Evolutionary conservation across 2,797 vertebrate species (phyloP).

Genomic region (Gobionotothen gibberifrons): DNA sequence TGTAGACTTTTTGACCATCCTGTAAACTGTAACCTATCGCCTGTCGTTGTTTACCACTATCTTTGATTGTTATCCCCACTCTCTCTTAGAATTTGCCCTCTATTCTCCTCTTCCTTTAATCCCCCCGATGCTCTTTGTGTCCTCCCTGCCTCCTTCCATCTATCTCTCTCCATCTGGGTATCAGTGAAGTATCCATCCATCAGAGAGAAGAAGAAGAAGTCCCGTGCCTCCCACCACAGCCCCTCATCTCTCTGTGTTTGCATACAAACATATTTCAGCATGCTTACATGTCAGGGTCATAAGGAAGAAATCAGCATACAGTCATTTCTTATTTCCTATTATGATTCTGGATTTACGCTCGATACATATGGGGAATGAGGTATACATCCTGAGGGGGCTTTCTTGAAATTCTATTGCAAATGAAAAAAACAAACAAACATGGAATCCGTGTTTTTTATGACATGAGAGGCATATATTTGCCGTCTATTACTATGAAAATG

Average conservation of each 20-base stretch:
- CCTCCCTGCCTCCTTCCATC: slow-evolving; percentile 30
- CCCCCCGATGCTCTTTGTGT: slow-evolving; percentile 25
- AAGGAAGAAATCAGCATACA: slow-evolving; percentile 14
- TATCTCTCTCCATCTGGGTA: slow-evolving; percentile 56
- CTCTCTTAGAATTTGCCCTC: slow-evolving; percentile 21
- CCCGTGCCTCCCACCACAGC: slow-evolving; percentile 69
- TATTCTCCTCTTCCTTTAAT: slow-evolving; percentile 19
- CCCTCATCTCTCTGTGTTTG: slow-evolving; percentile 53
- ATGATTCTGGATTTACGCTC: slow-evolving; percentile 59
- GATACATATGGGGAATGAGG: slow-evolving; percentile 52
- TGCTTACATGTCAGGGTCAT: slow-evolving; percentile 63
- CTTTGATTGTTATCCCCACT: slow-evolving; percentile 6
- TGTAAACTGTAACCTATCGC: slow-evolving; percentile 1
- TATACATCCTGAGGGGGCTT: slow-evolving; percentile 41
- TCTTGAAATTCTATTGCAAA: slow-evolving; percentile 57
- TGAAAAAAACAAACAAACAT: slow-evolving; percentile 49
- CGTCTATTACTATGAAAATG: slow-evolving; percentile 21
- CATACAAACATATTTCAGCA: slow-evolving; percentile 78
- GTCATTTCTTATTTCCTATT: slow-evolving; percentile 37
- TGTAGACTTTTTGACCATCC: not conserved
- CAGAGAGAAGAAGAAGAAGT: slow-evolving; percentile 70
- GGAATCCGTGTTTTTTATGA: slow-evolving; percentile 7
- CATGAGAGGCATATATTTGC: slow-evolving; percentile 6
- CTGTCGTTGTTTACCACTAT: not conserved
- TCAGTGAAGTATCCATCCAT: slow-evolving; percentile 72